Conservation (phyloP, 1,140 invertebrate genomes). For the Andrena cerasifolii region DNA sequence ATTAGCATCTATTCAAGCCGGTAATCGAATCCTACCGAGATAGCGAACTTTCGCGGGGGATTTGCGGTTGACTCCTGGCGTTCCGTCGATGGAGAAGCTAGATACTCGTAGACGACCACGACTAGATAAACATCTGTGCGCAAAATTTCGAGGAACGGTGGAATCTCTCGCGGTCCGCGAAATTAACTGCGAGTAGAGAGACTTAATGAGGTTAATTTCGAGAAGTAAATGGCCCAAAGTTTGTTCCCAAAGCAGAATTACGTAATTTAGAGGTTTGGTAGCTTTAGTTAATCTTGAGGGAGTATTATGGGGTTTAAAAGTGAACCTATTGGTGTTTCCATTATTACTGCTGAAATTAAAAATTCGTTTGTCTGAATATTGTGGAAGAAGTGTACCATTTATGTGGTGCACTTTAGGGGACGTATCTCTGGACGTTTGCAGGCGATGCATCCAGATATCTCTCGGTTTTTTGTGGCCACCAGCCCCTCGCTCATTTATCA, state of each 20-base stretch:
- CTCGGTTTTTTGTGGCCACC: conserved; percentile 39
- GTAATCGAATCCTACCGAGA: conserved; percentile 81
- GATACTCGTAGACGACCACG: not conserved
- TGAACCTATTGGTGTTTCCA: too few relatives aligned
- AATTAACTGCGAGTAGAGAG: too few relatives aligned
- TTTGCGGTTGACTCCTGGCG: conserved; percentile 79
- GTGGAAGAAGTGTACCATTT: not conserved
- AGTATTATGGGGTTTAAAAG: too few relatives aligned
- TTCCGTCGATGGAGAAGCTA: conserved; percentile 8
- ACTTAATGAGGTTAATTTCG: too few relatives aligned
- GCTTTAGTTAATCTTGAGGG: too few relatives aligned
- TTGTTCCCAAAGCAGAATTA: too few relatives aligned
- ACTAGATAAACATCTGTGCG: not conserved
- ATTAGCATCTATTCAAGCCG: conserved; percentile 82
- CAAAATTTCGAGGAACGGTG: not conserved
- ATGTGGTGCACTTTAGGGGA: conserved; percentile 22
- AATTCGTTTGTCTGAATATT: too few relatives aligned
- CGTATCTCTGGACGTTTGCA: not conserved
- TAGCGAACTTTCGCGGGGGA: conserved; percentile 78
- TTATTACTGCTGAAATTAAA: too few relatives aligned
- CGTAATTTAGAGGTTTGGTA: too few relatives aligned
- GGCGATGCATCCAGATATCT: conserved; percentile 34
- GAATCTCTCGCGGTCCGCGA: not conserved
- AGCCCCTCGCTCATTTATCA: conserved; percentile 69
- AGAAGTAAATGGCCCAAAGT: too few relatives aligned